phyloP scores from a whole-genome alignment of 2,888 invertebrate genomes.

The Ochropacha duplaris region DNA sequence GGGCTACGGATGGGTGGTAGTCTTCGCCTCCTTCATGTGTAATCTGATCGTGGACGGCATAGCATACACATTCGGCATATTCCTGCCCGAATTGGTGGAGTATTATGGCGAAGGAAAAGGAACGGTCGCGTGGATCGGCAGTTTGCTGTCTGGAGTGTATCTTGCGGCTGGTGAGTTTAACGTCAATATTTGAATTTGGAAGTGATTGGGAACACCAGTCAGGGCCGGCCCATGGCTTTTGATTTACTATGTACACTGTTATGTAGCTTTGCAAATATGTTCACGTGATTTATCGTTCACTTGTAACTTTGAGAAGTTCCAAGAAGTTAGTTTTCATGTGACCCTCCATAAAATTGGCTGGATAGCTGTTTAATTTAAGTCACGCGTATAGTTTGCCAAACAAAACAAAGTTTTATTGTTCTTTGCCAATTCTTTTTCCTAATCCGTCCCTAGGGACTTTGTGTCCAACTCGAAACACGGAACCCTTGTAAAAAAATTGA shows the following conservation, averaged over 20 bases:
- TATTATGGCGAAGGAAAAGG: conserved; percentile 94
- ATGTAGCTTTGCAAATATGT: background rate
- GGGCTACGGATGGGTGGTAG: conserved; percentile 97
- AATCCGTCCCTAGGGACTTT: background rate
- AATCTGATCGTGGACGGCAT: conserved; percentile 99
- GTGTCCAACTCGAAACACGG: background rate
- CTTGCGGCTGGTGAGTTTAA: conserved; percentile 90
- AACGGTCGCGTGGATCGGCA: conserved; percentile 96
- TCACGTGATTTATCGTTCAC: background rate
- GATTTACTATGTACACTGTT: background rate
- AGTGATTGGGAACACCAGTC: conserved; percentile 3
- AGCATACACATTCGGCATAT: conserved; percentile 98
- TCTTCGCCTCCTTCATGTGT: conserved; percentile 97
- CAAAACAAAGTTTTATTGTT: background rate
- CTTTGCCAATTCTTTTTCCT: background rate
- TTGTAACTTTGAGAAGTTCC: background rate
- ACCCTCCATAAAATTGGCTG: background rate
- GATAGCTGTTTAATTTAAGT: background rate
- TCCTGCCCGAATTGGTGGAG: conserved; percentile 90
- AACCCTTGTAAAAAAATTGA: too few species aligned
- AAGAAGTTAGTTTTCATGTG: background rate
- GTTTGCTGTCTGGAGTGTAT: conserved; percentile 97
- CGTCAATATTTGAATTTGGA: background rate
- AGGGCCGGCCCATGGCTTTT: background rate
- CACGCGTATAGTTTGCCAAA: background rate